Percentiles rank a stretch among this genome's conserved stretches.
These are phyloP conservation scores for Cyprinodon tularosa DNA, from an alignment of 2,113 vertebrate species.

Conservation along the genomic window DNA sequence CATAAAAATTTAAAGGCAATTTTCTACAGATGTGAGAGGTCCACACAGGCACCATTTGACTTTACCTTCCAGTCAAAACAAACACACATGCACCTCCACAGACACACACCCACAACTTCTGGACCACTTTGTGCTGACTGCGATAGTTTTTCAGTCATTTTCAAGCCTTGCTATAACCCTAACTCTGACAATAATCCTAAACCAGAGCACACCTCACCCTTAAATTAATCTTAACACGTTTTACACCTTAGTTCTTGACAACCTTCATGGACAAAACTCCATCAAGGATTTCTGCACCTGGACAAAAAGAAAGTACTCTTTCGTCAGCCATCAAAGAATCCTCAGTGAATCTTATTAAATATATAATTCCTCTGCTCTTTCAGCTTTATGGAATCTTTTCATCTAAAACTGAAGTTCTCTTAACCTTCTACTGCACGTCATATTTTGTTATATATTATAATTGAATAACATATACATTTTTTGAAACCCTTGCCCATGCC, in stretches of 20 bases:
- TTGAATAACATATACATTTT: too few species aligned
- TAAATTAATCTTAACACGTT: too few species aligned
- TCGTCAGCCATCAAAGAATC: neutral
- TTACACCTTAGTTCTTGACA: too few species aligned
- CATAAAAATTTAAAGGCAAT: constrained; percentile 41
- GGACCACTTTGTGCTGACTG: too few species aligned
- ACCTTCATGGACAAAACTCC: too few species aligned
- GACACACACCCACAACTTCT: neutral
- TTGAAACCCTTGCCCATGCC: neutral
- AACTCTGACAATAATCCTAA: too few species aligned
- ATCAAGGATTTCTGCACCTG: neutral
- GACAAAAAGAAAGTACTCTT: neutral
- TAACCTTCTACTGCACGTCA: neutral
- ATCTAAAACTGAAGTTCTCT: neutral
- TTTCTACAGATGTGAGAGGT: constrained; percentile 19
- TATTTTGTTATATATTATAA: neutral
- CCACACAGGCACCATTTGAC: constrained; percentile 31
- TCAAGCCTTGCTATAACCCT: too few species aligned
- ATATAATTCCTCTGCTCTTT: neutral
- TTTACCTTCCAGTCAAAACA: constrained; percentile 1
- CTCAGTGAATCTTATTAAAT: neutral
- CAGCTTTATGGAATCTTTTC: neutral
- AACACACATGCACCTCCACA: neutral
- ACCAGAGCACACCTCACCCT: too few species aligned
- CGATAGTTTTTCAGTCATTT: too few species aligned